Evolutionary conservation across 1,140 invertebrate species (phyloP).

Genomic region (Chionoecetes opilio): DNA sequence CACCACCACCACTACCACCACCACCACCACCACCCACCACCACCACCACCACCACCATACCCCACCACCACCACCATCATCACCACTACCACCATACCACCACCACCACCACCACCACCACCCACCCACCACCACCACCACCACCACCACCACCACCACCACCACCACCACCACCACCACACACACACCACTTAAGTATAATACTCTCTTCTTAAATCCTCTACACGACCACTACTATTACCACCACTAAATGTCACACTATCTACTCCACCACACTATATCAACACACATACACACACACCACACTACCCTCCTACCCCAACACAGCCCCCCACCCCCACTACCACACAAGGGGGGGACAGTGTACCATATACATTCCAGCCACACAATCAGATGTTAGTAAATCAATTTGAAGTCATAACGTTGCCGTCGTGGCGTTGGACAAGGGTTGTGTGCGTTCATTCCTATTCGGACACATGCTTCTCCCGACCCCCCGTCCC

Average conservation of each 20-base stretch:
- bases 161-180: background rate
- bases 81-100: background rate
- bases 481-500: background rate
- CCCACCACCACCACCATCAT: background rate
- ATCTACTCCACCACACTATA: background rate
- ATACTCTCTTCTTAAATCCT: no score
- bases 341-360: background rate
- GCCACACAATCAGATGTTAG: conserved; percentile 28
- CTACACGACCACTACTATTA: background rate
- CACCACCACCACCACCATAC: background rate
- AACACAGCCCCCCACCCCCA: background rate
- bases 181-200: background rate
- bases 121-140: no score
- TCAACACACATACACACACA: background rate
- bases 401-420: conserved; percentile 31
- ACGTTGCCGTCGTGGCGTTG: background rate
- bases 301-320: background rate
- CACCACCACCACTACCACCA: background rate
- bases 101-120: no score
- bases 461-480: background rate
- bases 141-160: no score
- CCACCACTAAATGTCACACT: background rate
- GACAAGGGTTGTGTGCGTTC: background rate
- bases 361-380: conserved; percentile 6
- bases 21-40: no score